Evolutionary conservation across 2,113 vertebrate species (phyloP).

Genomic region (Serilophus lunatus): DNA sequence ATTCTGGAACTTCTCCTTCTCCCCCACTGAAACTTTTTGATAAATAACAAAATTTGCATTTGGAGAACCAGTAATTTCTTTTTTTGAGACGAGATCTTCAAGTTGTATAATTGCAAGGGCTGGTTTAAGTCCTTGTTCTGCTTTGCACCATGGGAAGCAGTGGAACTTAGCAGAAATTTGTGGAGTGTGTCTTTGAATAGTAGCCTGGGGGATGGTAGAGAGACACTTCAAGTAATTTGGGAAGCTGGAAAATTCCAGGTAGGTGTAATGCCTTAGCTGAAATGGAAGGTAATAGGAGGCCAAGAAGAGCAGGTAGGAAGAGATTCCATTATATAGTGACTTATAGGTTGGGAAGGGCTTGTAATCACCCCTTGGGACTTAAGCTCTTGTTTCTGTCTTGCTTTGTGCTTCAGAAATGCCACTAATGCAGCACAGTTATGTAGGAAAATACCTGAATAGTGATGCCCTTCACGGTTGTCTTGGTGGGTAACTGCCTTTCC

Average conservation of each 20-base stretch:
- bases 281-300: neutral
- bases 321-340: neutral
- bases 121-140: neutral
- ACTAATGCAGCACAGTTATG: neutral
- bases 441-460: neutral
- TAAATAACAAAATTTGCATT: neutral
- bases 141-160: neutral
- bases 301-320: constrained; percentile 6
- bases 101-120: neutral
- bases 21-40: neutral
- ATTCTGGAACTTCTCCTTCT: neutral
- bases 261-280: neutral
- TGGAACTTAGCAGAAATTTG: neutral
- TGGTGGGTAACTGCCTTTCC: neutral
- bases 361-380: neutral
- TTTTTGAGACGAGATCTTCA: neutral
- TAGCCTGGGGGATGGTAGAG: neutral
- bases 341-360: neutral
- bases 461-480: neutral
- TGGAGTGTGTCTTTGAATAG: neutral
- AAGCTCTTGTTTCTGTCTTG: neutral
- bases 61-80: neutral
- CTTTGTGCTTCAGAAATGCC: neutral
- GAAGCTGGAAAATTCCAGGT: constrained; percentile 17
- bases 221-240: neutral